Conservation (phyloP, 2,797 vertebrate genomes). For the Labroides dimidiatus region DNA sequence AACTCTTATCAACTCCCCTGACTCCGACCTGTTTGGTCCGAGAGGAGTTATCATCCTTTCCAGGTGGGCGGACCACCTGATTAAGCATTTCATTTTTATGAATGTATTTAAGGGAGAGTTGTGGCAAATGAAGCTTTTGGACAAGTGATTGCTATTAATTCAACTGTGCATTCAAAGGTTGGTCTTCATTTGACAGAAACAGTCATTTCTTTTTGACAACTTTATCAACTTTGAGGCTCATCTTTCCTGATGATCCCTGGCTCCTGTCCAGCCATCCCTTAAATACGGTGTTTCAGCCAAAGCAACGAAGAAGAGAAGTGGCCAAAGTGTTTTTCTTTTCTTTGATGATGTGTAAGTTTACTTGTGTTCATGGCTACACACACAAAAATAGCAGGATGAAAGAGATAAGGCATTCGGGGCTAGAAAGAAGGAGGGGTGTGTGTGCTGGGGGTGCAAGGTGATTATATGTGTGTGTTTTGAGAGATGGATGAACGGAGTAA, state of each 20-base stretch:
- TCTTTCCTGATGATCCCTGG: constrained; percentile 67
- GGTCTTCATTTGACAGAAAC: constrained; percentile 68
- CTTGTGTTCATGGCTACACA: constrained; percentile 15
- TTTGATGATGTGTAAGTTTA: constrained; percentile 11
- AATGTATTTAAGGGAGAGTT: constrained; percentile 64
- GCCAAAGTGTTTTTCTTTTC: constrained; percentile 9
- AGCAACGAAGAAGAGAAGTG: constrained; percentile 45
- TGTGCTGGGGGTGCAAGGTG: constrained; percentile 47
- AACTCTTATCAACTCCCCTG: constrained; percentile 47
- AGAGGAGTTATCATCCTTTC: constrained; percentile 49
- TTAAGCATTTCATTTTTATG: constrained; percentile 67
- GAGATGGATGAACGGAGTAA: constrained; percentile 80
- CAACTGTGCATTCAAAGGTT: constrained; percentile 42
- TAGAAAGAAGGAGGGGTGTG: neutral
- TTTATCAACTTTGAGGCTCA: constrained; percentile 68
- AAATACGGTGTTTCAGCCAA: constrained; percentile 44
- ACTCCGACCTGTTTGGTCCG: constrained; percentile 40
- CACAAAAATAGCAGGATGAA: constrained; percentile 33
- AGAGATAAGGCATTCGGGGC: constrained; percentile 47
- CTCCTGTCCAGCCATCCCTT: constrained; percentile 43
- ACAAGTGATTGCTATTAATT: constrained; percentile 68
- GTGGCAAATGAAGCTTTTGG: constrained; percentile 66
- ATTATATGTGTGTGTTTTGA: constrained; percentile 80
- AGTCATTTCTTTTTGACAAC: constrained; percentile 67
- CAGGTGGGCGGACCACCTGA: constrained; percentile 59